Evolutionary conservation across 2,113 vertebrate genomes (phyloP).

Genomic region (Amazona guildingii): DNA sequence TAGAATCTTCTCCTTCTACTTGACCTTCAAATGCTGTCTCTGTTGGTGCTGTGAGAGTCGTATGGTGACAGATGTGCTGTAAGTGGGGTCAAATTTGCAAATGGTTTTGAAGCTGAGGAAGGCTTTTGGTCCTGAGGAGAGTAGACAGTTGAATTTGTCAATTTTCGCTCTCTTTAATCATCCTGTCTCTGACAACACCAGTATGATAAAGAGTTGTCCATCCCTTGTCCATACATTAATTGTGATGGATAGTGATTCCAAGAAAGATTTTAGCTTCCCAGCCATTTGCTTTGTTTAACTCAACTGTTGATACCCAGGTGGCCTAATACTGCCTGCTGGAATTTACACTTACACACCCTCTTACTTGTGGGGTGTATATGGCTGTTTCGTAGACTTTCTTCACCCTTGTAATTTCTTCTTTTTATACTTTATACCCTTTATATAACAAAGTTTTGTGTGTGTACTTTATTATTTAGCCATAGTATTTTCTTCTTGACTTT

Average conservation of each 20-base stretch:
- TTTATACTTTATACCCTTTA: neutral
- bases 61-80: neutral
- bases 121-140: neutral
- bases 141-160: neutral
- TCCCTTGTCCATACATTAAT: neutral
- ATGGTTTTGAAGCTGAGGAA: neutral
- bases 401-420: conserved; percentile 10
- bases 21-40: neutral
- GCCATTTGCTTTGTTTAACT: conserved; percentile 43
- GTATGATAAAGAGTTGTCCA: neutral
- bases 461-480: conserved; percentile 11
- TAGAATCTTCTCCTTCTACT: neutral
- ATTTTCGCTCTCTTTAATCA: neutral
- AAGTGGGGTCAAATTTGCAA: neutral
- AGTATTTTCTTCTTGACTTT: neutral
- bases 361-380: conserved; percentile 42
- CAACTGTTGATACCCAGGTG: conserved; percentile 17
- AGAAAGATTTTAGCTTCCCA: conserved; percentile 48
- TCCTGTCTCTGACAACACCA: neutral
- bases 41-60: neutral
- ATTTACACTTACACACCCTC: conserved; percentile 49
- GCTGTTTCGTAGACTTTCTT: conserved; percentile 36
- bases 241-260: conserved; percentile 47
- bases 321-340: neutral
- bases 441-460: neutral